Conservation (phyloP, 1,140 invertebrate species). For the Eriocheir sinensis region DNA sequence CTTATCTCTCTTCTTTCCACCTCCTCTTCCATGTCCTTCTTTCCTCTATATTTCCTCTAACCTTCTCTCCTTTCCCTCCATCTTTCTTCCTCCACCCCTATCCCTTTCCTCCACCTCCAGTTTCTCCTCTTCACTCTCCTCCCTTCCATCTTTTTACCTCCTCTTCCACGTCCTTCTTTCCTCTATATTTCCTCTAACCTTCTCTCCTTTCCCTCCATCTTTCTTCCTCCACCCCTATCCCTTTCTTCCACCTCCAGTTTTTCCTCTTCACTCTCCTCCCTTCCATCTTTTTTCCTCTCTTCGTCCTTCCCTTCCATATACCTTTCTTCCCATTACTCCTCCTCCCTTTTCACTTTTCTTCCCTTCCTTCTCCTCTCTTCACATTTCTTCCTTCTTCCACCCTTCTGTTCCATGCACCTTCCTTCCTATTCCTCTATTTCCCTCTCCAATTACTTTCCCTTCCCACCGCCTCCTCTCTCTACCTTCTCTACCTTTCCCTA, state of each 20-base stretch:
- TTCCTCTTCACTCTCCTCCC: neutral
- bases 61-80: too few relatives aligned
- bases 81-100: too few relatives aligned
- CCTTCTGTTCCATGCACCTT: neutral
- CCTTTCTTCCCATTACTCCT: neutral
- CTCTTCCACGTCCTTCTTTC: neutral
- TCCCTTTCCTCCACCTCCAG: too few relatives aligned
- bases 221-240: neutral
- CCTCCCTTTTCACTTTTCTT: neutral
- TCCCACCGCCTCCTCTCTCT: neutral
- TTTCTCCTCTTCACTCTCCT: too few relatives aligned
- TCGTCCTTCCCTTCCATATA: neutral
- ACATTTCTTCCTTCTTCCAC: too few relatives aligned
- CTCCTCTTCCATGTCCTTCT: too few relatives aligned
- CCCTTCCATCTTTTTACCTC: neutral
- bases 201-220: conserved; percentile 16
- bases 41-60: too few relatives aligned
- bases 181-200: neutral
- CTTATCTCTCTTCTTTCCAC: too few relatives aligned
- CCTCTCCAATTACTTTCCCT: neutral
- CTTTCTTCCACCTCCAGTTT: neutral
- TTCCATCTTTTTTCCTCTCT: neutral
- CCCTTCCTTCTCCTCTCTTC: neutral
- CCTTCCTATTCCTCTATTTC: neutral
- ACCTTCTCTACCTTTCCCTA: too few relatives aligned